phyloP scores from a whole-genome alignment of 2,888 invertebrate species.

The Chymomyza fuscimana region DNA sequence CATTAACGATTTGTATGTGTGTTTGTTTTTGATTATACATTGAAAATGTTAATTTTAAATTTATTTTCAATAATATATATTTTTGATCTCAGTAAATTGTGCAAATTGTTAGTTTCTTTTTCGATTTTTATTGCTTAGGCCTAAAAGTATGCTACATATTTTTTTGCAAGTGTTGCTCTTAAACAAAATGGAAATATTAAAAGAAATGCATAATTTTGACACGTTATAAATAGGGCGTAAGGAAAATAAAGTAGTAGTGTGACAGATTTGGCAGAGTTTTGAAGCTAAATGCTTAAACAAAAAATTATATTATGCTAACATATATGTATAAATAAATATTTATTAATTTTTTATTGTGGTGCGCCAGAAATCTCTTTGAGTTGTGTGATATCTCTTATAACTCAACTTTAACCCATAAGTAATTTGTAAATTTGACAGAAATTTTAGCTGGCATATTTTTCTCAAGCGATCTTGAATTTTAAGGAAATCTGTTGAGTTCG shows the following conservation, averaged over 20 bases:
- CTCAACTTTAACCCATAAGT: too few species aligned
- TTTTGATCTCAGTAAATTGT: slow-evolving; percentile 57
- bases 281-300: neutral
- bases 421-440: too few species aligned
- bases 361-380: too few species aligned
- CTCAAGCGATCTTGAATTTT: too few species aligned
- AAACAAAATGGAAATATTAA: neutral
- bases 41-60: slow-evolving; percentile 55
- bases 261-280: neutral
- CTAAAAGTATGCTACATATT: slow-evolving; percentile 42
- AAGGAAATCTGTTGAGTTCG: too few species aligned
- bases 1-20: slow-evolving; percentile 16
- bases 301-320: neutral
- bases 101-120: slow-evolving; percentile 46
- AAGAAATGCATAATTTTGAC: neutral
- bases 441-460: too few species aligned
- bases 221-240: neutral
- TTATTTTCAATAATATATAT: slow-evolving; percentile 9
- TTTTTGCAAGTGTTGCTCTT: neutral
- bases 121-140: slow-evolving; percentile 33
- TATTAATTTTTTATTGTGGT: too few species aligned
- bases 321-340: too few species aligned
- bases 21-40: slow-evolving; percentile 42
- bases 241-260: neutral
- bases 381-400: too few species aligned